Conservation (phyloP, 2,797 vertebrate genomes). For the Anguilla megastoma region DNA sequence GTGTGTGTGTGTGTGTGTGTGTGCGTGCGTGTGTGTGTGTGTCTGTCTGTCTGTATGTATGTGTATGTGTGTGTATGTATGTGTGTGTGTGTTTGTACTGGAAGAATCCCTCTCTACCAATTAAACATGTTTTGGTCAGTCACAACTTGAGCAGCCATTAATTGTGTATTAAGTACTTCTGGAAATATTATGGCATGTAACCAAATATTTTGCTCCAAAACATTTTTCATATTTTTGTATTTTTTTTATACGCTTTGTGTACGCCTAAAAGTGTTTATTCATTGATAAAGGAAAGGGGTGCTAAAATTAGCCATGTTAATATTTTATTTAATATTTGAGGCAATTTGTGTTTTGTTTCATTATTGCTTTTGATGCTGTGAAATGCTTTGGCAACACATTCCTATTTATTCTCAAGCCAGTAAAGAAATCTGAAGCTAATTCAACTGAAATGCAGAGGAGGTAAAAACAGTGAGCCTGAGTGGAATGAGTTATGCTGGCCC, state of each 20-base stretch:
- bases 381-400: background rate
- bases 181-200: too few species aligned
- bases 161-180: too few species aligned
- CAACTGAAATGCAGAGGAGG: background rate
- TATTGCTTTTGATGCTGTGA: background rate
- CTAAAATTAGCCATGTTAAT: background rate
- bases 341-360: background rate
- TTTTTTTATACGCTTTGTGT: too few species aligned
- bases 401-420: background rate
- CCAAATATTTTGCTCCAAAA: too few species aligned
- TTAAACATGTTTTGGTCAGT: too few species aligned
- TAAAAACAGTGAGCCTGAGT: background rate
- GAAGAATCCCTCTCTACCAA: background rate
- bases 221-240: too few species aligned
- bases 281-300: too few species aligned
- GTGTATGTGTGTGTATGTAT: background rate
- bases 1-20: conserved; percentile 13
- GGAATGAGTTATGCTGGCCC: background rate
- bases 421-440: background rate
- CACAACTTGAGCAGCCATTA: too few species aligned
- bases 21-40: conserved; percentile 10
- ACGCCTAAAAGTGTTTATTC: too few species aligned
- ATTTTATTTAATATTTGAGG: background rate
- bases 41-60: background rate
- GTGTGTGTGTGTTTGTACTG: background rate